Base-by-base conservation (phyloP, 2,888 invertebrate species). In the Xestia ashworthii region DNA sequence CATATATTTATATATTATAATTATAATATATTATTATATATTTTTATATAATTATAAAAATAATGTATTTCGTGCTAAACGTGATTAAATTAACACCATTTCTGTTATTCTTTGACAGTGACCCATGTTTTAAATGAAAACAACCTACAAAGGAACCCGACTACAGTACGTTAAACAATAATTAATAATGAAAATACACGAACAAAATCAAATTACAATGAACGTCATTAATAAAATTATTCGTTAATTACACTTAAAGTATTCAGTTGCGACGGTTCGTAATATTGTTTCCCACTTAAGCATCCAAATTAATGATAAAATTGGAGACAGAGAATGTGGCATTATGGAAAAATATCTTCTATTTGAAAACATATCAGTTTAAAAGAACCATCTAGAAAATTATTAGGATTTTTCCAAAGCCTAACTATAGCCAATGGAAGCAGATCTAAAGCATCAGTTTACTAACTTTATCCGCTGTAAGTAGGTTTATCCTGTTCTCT, bases 401-500 rank as follows among this genome's bases (percentile, higher is more conserved):
- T 85, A 88, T 87, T 78, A 73, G 85, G 85, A 89, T 85, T 85
- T 87, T 88, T 87, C 78, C 78, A 85, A 88, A 89, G 83, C 83
- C 83, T 85, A 88, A 88, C 84, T 82, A 88, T 88, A 89, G 88
- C 87, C 89, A 75, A 77, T 72, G 72, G 76, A 78, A 85, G 83
- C 71, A 87, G 87, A 90, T 91, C 89, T 85, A 84, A 90, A 91
- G 89, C 90, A 92, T 92, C 90, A 91, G 91, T 91, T 92, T 89
- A 90, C 87, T 86, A 88, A 90, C 82, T 93, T 92, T 91, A 93
- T 92, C 93, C 91, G 82, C 62, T 84, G 89, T 90, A 93, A 93
- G 93, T 89, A 90, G 90, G 91, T 92, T 93, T 93, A 92, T 91
- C 91, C 90, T 85, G 83, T 87, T 89, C 90, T 90, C 89, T 92